These are phyloP conservation scores for Lottia gigantea DNA, from an alignment of 2,888 invertebrate genomes.

Conservation along the genomic window DNA sequence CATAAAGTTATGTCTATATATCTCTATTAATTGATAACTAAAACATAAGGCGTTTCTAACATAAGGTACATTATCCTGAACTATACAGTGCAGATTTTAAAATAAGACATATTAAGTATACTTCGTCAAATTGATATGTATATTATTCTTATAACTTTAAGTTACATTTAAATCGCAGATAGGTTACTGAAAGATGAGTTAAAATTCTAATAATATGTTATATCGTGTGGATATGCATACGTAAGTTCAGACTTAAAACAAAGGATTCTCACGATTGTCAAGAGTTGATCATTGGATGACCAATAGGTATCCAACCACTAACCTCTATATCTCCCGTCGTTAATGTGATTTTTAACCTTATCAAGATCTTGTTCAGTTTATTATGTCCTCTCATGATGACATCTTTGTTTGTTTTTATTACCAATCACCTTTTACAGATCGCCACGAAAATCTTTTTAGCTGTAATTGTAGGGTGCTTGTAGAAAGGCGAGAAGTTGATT, in stretches of 20 bases:
- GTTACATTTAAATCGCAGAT: too few relatives aligned
- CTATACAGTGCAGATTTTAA: too few relatives aligned
- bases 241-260: neutral
- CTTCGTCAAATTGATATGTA: too few relatives aligned
- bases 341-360: constrained; percentile 8
- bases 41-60: too few relatives aligned
- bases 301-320: too few relatives aligned
- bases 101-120: too few relatives aligned
- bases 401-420: constrained; percentile 10
- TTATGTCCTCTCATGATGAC: constrained; percentile 1
- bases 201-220: too few relatives aligned
- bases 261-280: constrained; percentile 2
- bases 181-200: too few relatives aligned
- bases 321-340: neutral
- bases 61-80: too few relatives aligned
- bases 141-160: too few relatives aligned
- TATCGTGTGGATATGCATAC: neutral
- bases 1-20: too few relatives aligned
- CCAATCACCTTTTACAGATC: neutral
- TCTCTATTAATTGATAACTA: too few relatives aligned
- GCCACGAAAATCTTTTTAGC: neutral
- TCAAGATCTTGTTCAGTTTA: neutral
- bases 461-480: constrained; percentile 7
- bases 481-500: neutral
- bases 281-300: neutral